Conservation (phyloP, 2,113 vertebrate genomes). For the Megaleporinus macrocephalus region DNA sequence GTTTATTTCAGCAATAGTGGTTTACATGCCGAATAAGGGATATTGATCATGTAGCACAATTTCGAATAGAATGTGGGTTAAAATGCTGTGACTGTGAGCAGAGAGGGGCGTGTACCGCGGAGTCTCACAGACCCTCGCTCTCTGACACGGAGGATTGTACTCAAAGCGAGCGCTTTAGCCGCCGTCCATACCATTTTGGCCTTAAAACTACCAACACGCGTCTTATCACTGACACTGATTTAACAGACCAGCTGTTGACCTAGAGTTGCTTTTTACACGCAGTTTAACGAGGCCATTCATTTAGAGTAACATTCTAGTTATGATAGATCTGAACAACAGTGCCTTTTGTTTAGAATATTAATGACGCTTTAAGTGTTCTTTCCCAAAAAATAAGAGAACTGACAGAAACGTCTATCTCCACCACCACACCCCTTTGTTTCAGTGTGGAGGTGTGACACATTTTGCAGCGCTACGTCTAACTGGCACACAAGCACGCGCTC, state of each 20-base stretch:
- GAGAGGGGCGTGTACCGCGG: constrained; percentile 54
- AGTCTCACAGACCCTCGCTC: constrained; percentile 1
- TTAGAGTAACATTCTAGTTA: no score
- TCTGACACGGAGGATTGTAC: constrained; percentile 11
- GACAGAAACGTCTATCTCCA: constrained; percentile 41
- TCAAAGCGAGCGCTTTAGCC: not conserved
- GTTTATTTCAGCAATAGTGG: not conserved
- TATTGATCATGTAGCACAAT: not conserved
- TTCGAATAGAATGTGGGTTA: not conserved
- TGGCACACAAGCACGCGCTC: not conserved
- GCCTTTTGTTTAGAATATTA: not conserved
- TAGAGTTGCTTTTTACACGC: not conserved
- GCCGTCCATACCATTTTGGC: not conserved
- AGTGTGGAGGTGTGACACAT: constrained; percentile 67
- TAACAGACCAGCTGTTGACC: not conserved
- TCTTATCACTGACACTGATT: not conserved
- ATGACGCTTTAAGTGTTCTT: not conserved
- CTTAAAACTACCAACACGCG: not conserved
- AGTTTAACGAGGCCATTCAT: not conserved
- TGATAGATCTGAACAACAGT: no score
- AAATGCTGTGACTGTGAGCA: not conserved
- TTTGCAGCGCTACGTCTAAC: constrained; percentile 49
- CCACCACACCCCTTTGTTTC: constrained; percentile 68
- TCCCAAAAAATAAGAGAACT: not conserved
- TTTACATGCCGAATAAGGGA: not conserved